Percentiles rank a stretch among this genome's conserved stretches.
These are phyloP conservation scores for Heliconius cydno DNA, from an alignment of 2,888 invertebrate species.

Conservation along the genomic window DNA sequence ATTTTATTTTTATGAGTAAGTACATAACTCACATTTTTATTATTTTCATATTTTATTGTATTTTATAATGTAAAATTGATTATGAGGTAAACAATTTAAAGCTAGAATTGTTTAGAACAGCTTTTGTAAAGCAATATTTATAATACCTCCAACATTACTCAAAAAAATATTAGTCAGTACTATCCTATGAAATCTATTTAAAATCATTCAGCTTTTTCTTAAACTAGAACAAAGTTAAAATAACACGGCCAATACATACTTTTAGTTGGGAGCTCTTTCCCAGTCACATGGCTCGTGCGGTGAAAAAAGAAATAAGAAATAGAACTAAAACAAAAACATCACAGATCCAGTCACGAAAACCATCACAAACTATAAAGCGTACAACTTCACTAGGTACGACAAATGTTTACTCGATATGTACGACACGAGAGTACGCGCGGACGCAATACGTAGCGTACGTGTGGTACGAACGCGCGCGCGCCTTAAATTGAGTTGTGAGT, in stretches of 20 bases:
- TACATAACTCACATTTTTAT: background rate
- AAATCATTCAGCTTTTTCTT: background rate
- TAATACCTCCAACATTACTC: background rate
- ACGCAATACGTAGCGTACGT: background rate
- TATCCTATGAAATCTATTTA: constrained; percentile 2
- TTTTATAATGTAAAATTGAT: background rate
- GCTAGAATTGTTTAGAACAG: background rate
- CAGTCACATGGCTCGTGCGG: constrained; percentile 78
- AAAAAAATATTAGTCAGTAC: background rate
- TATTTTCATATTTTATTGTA: background rate
- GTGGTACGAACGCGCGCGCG: constrained; percentile 65
- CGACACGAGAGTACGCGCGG: constrained; percentile 41
- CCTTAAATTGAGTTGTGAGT: constrained; percentile 60
- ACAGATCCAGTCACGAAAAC: constrained; percentile 62
- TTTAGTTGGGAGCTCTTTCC: constrained; percentile 64
- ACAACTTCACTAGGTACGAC: constrained; percentile 17
- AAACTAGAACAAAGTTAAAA: constrained; percentile 50
- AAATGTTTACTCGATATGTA: constrained; percentile 47
- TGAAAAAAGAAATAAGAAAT: constrained; percentile 64
- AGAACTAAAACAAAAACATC: constrained; percentile 64
- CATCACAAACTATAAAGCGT: constrained; percentile 53
- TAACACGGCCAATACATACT: constrained; percentile 66
- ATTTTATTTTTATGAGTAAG: background rate
- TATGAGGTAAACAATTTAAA: background rate
- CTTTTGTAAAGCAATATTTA: too few relatives aligned